These are phyloP conservation scores for Drosophila seguyi DNA, from an alignment of 1,140 invertebrate genomes.

Conservation along the genomic window DNA sequence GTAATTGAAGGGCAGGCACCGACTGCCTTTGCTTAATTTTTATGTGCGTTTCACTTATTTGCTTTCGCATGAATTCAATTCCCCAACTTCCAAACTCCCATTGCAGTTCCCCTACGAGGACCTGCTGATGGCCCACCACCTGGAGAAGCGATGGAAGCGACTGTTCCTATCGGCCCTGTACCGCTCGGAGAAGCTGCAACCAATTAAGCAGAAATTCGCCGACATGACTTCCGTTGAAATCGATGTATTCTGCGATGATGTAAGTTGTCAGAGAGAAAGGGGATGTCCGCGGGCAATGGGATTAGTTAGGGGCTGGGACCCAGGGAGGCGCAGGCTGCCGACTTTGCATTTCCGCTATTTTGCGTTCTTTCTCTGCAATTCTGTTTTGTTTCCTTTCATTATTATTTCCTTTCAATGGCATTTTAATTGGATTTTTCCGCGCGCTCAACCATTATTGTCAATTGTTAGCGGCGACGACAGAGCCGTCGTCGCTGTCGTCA, in stretches of 20 bases:
- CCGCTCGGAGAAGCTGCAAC: constrained; percentile 89
- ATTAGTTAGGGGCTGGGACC: constrained; percentile 13
- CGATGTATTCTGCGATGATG: constrained; percentile 88
- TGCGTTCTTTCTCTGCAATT: constrained; percentile 68
- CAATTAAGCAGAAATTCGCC: constrained; percentile 92
- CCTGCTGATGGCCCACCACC: constrained; percentile 86
- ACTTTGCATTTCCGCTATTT: constrained; percentile 78
- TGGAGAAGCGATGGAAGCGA: constrained; percentile 89
- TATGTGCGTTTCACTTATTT: constrained; percentile 51
- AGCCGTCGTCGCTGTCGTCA: constrained; percentile 56
- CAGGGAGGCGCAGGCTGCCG: constrained; percentile 11
- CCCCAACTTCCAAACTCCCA: constrained; percentile 11
- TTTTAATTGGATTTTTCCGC: constrained; percentile 85
- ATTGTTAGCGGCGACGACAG: constrained; percentile 69
- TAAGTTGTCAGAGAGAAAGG: constrained; percentile 57
- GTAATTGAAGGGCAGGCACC: constrained; percentile 72
- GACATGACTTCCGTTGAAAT: constrained; percentile 91
- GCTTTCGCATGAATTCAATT: constrained; percentile 19
- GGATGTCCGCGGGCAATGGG: constrained; percentile 11
- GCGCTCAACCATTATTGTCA: constrained; percentile 82
- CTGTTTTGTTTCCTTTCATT: constrained; percentile 83
- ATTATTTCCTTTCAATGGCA: constrained; percentile 85
- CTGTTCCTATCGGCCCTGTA: constrained; percentile 89
- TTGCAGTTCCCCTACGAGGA: constrained; percentile 83
- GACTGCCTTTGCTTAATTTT: constrained; percentile 58